Evolutionary conservation across 2,113 vertebrate species (phyloP).

Genomic region (Cyanoderma ruficeps): DNA sequence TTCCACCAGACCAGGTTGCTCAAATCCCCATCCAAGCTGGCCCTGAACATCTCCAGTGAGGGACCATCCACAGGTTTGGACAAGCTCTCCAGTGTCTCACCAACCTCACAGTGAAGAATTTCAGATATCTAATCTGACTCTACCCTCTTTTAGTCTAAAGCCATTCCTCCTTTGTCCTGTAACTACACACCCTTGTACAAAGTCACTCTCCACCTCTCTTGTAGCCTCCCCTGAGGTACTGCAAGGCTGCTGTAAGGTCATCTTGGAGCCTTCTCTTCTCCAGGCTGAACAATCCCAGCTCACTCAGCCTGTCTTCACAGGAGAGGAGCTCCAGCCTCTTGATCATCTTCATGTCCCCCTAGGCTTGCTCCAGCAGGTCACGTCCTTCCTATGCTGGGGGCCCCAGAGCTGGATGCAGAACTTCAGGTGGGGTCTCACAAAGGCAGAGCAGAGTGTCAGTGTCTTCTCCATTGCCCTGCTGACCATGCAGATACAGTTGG

Average conservation of each 20-base stretch:
- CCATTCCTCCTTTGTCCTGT: background rate
- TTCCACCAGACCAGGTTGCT: background rate
- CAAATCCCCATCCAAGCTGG: background rate
- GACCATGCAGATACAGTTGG: background rate
- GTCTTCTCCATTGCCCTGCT: background rate
- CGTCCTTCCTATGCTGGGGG: background rate
- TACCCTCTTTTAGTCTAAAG: background rate
- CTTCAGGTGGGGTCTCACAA: background rate
- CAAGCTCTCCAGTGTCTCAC: background rate
- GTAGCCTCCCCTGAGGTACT: background rate
- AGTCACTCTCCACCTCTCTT: background rate
- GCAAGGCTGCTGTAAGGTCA: background rate
- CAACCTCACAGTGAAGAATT: background rate
- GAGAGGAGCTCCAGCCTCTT: background rate
- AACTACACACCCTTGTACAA: background rate
- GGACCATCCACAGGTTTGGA: background rate
- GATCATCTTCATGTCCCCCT: background rate
- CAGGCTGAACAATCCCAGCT: background rate
- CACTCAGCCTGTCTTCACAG: background rate
- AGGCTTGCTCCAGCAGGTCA: background rate
- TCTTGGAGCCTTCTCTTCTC: background rate
- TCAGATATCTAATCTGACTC: background rate
- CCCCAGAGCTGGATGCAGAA: background rate
- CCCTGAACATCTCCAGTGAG: background rate
- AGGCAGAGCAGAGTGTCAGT: background rate